These are phyloP conservation scores for Lithophane ornitopus DNA, from an alignment of 2,888 invertebrate species.

Conservation along the genomic window DNA sequence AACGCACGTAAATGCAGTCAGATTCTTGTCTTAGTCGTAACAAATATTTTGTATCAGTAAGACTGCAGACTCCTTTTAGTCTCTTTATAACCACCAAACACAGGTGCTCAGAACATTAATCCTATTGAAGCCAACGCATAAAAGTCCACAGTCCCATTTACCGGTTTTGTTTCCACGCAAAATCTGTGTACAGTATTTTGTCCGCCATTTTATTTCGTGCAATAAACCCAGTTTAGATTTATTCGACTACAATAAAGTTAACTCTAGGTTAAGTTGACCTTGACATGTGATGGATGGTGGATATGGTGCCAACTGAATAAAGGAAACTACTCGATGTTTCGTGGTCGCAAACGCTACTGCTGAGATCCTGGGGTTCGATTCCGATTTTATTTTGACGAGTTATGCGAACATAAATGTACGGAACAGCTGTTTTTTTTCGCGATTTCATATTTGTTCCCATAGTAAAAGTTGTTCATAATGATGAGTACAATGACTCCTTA, in stretches of 20 bases:
- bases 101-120: constrained; percentile 43
- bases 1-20: not conserved
- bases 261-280: constrained; percentile 27
- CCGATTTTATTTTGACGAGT: too few relatives aligned
- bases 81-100: constrained; percentile 1
- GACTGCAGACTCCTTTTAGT: not conserved
- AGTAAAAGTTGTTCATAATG: too few relatives aligned
- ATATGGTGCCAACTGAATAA: constrained; percentile 14
- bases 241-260: constrained; percentile 59
- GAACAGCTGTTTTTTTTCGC: too few relatives aligned
- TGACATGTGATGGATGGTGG: constrained; percentile 7
- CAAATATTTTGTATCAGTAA: not conserved
- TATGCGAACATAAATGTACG: too few relatives aligned
- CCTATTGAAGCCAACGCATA: constrained; percentile 32
- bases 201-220: constrained; percentile 59
- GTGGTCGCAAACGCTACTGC: too few relatives aligned
- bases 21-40: not conserved
- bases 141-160: constrained; percentile 51
- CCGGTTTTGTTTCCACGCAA: constrained; percentile 37
- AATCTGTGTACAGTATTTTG: constrained; percentile 50
- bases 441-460: too few relatives aligned
- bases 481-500: too few relatives aligned
- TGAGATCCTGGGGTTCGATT: too few relatives aligned
- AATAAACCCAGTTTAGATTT: constrained; percentile 60
- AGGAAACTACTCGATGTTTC: not conserved